A percentile compares a stretch with the other conserved stretches of the same genome.
Evolutionary conservation across 2,888 invertebrate genomes (phyloP).

Genomic region (Caenorhabditis wallacei): DNA sequence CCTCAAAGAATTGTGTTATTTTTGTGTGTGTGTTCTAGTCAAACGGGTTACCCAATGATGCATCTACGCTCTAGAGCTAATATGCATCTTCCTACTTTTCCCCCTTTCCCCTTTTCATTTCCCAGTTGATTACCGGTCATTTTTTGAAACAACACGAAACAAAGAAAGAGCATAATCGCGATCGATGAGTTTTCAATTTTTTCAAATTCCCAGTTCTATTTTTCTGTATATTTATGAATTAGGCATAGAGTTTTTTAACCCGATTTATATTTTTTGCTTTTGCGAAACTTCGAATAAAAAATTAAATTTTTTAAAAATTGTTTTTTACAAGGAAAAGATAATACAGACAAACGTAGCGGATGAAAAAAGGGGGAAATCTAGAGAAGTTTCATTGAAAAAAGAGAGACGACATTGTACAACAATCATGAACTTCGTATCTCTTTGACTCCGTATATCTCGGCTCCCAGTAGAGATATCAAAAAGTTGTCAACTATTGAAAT

Average conservation of each 20-base stretch:
- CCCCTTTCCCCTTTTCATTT: constrained; percentile 18
- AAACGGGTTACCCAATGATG: constrained; percentile 14
- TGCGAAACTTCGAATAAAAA: background rate
- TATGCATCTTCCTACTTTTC: background rate
- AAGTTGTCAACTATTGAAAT: no score
- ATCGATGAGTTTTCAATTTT: background rate
- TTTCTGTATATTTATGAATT: constrained; percentile 43
- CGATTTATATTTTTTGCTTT: background rate
- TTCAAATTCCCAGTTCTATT: background rate
- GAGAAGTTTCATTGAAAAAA: no score
- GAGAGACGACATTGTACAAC: no score
- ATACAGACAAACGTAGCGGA: no score
- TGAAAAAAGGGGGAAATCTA: no score
- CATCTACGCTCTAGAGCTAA: background rate
- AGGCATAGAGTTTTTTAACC: constrained; percentile 27
- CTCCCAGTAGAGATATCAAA: no score
- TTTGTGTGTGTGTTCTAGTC: constrained; percentile 37
- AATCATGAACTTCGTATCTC: no score
- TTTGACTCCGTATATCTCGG: no score
- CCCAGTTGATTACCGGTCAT: constrained; percentile 55
- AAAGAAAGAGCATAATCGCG: background rate
- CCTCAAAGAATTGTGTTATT: constrained; percentile 10
- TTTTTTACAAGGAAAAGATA: no score
- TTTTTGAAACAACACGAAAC: constrained; percentile 21
- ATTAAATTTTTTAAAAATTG: no score